These are phyloP conservation scores for Silurus asotus DNA, from an alignment of 2,113 vertebrate genomes.

Conservation along the genomic window DNA sequence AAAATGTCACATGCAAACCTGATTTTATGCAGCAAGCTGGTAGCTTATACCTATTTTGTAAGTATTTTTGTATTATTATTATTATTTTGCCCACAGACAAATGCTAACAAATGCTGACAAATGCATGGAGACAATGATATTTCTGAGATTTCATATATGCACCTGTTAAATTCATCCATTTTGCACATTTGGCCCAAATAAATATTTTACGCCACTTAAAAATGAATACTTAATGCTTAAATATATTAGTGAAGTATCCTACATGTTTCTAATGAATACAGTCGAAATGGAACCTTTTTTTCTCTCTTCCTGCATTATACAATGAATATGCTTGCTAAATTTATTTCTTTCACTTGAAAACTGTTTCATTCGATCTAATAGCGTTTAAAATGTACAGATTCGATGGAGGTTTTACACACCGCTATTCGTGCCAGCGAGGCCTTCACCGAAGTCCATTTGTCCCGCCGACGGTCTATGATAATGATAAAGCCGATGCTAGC, in stretches of 20 bases:
- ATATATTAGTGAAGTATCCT: background rate
- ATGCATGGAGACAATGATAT: background rate
- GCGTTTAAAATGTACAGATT: background rate
- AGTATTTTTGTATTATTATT: too few relatives aligned
- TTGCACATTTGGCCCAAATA: background rate
- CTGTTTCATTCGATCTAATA: background rate
- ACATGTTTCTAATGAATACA: background rate
- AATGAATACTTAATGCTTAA: background rate
- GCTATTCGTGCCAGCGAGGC: slow-evolving; percentile 89
- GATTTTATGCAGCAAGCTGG: too few relatives aligned
- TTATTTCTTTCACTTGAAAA: background rate
- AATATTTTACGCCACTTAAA: background rate
- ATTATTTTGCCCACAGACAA: too few relatives aligned
- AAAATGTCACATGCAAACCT: background rate
- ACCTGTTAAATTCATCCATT: background rate
- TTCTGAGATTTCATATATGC: background rate
- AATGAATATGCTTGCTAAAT: background rate
- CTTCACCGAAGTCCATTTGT: slow-evolving; percentile 95
- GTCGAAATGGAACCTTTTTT: background rate
- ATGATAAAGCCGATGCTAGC: slow-evolving; percentile 94
- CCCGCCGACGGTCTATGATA: slow-evolving; percentile 89
- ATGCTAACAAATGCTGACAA: too few relatives aligned
- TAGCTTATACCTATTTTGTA: too few relatives aligned
- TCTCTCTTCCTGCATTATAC: background rate
- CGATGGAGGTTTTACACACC: slow-evolving; percentile 70